Percentiles rank a stretch among this genome's conserved stretches.
Evolutionary conservation across 2,113 vertebrate species (phyloP).

Genomic region (Tachysurus vachellii): DNA sequence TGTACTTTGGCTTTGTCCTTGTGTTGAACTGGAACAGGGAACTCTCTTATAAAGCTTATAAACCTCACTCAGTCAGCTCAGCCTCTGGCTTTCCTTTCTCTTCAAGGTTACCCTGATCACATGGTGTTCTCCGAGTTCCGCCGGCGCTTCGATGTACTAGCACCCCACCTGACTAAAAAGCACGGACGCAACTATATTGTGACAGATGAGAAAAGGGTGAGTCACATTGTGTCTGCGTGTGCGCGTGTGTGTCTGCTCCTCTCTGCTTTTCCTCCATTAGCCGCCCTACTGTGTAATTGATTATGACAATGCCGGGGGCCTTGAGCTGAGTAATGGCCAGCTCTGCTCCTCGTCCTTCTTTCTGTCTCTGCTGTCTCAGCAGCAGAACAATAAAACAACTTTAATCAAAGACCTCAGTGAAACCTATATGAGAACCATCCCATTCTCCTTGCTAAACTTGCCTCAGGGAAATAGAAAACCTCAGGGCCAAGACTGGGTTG

Average conservation of each 20-base stretch:
- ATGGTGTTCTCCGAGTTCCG: conserved; percentile 98
- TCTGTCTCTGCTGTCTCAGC: conserved; percentile 41
- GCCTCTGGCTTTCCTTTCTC: conserved; percentile 16
- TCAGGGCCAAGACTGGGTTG: conserved; percentile 9
- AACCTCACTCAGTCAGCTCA: background rate
- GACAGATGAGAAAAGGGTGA: conserved; percentile 89
- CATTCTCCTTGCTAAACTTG: conserved; percentile 3
- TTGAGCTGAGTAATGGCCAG: conserved; percentile 64
- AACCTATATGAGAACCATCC: conserved; percentile 32
- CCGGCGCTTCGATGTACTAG: conserved; percentile 89
- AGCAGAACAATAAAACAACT: conserved; percentile 52
- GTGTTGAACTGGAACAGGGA: background rate
- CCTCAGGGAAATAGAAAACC: background rate
- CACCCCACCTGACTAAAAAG: conserved; percentile 94
- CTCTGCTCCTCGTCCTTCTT: conserved; percentile 32
- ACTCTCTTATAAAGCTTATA: conserved; percentile 15
- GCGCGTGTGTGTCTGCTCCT: background rate
- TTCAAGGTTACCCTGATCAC: conserved; percentile 91
- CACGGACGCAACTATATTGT: conserved; percentile 92
- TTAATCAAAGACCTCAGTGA: conserved; percentile 51
- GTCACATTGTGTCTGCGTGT: conserved; percentile 39
- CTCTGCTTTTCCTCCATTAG: conserved; percentile 35
- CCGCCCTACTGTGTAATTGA: conserved; percentile 70
- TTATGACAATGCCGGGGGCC: conserved; percentile 67
- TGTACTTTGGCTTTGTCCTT: conserved; percentile 28